phyloP scores from a whole-genome alignment of 2,113 vertebrate genomes.

The Salminus brasiliensis region DNA sequence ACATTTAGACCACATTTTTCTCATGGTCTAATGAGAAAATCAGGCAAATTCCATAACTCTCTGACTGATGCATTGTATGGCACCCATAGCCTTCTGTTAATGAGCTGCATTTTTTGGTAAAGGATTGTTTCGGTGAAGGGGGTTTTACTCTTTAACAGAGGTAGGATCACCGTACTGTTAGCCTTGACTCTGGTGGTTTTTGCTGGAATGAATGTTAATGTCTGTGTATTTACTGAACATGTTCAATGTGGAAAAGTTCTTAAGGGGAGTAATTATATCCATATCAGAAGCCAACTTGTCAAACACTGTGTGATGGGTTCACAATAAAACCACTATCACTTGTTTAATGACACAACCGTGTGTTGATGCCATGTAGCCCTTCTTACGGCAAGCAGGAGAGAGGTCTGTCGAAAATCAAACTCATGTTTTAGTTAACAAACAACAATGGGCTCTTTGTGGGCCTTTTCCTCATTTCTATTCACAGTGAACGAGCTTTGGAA shows the following conservation, averaged over 20 bases:
- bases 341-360: conserved; percentile 20
- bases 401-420: conserved; percentile 21
- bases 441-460: conserved; percentile 1
- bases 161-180: not conserved
- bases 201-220: not conserved
- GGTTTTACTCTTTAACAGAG: too few relatives aligned
- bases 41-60: too few relatives aligned
- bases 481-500: not conserved
- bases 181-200: too few relatives aligned
- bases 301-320: conserved; percentile 16
- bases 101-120: too few relatives aligned
- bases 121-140: too few relatives aligned
- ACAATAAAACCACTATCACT: conserved; percentile 21
- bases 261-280: conserved; percentile 5
- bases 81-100: too few relatives aligned
- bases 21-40: too few relatives aligned
- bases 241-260: not conserved
- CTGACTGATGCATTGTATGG: too few relatives aligned
- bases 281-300: conserved; percentile 9
- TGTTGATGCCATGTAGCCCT: conserved; percentile 3
- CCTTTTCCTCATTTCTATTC: not conserved
- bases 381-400: not conserved
- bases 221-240: not conserved
- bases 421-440: not conserved
- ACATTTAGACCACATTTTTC: too few relatives aligned